A percentile compares a stretch with the other conserved stretches of the same genome.
Evolutionary conservation across 2,113 vertebrate genomes (phyloP).

Genomic region (Sphyrna mokarran): DNA sequence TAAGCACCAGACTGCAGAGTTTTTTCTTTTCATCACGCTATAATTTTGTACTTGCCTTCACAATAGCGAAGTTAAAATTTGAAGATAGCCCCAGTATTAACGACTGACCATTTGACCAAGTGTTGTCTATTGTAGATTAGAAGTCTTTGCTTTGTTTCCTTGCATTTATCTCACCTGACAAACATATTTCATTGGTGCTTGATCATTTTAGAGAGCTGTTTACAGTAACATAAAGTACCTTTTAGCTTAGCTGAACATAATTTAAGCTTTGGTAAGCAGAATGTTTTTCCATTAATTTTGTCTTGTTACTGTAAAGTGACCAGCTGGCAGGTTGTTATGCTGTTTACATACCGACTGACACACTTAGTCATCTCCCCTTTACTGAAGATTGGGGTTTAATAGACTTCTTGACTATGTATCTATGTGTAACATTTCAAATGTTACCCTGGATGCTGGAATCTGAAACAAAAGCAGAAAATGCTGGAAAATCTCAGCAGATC

Average conservation of each 20-base stretch:
- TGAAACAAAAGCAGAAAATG: too few species aligned
- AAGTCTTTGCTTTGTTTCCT: constrained; percentile 30
- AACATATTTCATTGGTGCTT: background rate
- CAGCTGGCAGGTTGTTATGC: background rate
- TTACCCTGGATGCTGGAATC: too few species aligned
- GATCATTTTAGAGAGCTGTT: background rate
- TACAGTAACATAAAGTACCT: background rate
- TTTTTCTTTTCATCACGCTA: background rate
- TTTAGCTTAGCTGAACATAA: constrained; percentile 26
- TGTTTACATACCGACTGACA: background rate
- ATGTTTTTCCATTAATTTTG: background rate
- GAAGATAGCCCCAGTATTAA: background rate
- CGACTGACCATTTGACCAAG: constrained; percentile 39
- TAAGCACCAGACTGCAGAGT: background rate
- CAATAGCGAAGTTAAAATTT: background rate
- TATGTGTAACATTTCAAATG: background rate
- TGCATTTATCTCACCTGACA: background rate
- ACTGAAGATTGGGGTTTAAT: background rate
- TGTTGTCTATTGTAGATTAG: constrained; percentile 40
- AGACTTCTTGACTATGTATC: background rate
- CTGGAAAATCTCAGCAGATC: too few species aligned
- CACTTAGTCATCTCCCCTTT: background rate
- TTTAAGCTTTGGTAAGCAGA: constrained; percentile 1
- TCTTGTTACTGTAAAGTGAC: background rate
- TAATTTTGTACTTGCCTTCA: background rate